phyloP scores from a whole-genome alignment of 2,797 vertebrate species.

The Mus spretus region DNA sequence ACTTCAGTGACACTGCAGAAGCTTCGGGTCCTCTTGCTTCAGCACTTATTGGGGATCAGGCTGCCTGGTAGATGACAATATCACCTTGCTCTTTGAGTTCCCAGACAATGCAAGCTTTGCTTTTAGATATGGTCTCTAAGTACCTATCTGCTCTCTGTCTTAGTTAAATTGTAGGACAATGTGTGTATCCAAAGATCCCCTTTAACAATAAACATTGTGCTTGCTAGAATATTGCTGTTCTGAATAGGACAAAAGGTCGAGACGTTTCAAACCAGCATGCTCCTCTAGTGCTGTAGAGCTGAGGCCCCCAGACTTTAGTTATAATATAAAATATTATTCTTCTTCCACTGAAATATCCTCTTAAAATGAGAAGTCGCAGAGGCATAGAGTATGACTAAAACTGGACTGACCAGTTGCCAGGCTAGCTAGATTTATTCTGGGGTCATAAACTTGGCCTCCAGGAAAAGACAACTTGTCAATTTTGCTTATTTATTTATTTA shows the following conservation, averaged over 20 bases:
- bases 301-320: constrained; percentile 52
- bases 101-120: background rate
- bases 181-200: background rate
- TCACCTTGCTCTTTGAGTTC: background rate
- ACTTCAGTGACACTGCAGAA: background rate
- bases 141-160: constrained; percentile 2
- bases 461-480: constrained; percentile 77
- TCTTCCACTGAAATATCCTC: constrained; percentile 68
- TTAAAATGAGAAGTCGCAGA: constrained; percentile 69
- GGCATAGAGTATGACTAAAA: constrained; percentile 63
- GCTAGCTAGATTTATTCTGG: constrained; percentile 76
- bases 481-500: background rate
- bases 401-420: constrained; percentile 71
- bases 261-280: constrained; percentile 39
- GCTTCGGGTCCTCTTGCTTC: background rate
- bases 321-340: constrained; percentile 74
- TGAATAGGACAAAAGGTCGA: constrained; percentile 21
- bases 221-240: constrained; percentile 40
- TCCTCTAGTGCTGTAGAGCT: constrained; percentile 49
- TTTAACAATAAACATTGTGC: background rate
- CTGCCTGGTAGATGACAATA: background rate
- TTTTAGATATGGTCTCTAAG: constrained; percentile 30
- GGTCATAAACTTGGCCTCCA: constrained; percentile 49
- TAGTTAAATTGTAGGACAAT: background rate
- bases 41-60: background rate